Conservation (phyloP, 2,888 invertebrate genomes). For the Resseliella maxima region DNA sequence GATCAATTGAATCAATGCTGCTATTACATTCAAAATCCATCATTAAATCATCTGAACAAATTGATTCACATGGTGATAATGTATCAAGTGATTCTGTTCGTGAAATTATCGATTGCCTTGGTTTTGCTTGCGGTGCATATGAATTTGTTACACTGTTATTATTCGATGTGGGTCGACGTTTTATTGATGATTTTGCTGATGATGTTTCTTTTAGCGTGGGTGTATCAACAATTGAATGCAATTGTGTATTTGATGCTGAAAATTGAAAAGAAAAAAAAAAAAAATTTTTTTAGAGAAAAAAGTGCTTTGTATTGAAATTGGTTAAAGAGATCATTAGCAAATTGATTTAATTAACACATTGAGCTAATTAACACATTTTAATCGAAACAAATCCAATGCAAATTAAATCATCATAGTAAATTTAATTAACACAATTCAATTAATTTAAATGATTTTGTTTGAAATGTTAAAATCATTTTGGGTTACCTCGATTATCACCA, state of each 20-base stretch:
- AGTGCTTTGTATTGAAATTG: background rate
- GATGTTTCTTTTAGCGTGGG: conserved; percentile 67
- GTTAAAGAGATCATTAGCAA: too few relatives aligned
- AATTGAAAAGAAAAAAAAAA: conserved; percentile 57
- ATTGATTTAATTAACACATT: too few relatives aligned
- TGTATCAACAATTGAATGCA: conserved; percentile 68
- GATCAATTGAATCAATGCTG: conserved; percentile 67
- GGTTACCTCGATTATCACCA: conserved; percentile 70
- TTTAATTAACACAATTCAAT: too few relatives aligned
- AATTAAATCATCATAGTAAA: too few relatives aligned
- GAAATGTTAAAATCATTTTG: background rate
- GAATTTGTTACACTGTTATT: conserved; percentile 51
- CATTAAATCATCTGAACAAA: conserved; percentile 89
- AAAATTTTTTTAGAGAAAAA: conserved; percentile 1
- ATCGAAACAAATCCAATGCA: too few relatives aligned
- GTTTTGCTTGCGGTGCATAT: conserved; percentile 64
- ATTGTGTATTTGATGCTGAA: conserved; percentile 66
- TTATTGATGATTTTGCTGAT: conserved; percentile 63
- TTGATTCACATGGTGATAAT: conserved; percentile 83
- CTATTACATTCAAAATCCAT: conserved; percentile 79
- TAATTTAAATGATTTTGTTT: background rate
- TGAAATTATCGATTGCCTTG: conserved; percentile 68
- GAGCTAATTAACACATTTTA: too few relatives aligned
- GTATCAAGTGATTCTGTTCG: conserved; percentile 82
- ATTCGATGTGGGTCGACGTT: conserved; percentile 58